Conservation (phyloP, 2,797 vertebrate genomes). For the Fundulus diaphanus region DNA sequence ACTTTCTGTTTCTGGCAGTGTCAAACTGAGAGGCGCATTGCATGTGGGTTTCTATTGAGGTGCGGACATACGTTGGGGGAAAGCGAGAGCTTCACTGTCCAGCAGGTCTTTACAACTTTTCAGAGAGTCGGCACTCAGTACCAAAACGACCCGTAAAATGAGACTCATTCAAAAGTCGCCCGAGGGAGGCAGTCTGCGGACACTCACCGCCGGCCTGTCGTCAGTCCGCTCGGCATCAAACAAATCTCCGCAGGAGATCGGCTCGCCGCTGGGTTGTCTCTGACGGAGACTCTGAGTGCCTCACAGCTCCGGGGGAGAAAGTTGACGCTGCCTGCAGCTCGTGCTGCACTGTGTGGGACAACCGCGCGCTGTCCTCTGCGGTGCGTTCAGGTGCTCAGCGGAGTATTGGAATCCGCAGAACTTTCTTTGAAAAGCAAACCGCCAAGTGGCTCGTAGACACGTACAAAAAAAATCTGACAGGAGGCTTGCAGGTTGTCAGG, state of each 20-base stretch:
- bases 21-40: neutral
- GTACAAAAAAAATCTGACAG: neutral
- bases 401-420: neutral
- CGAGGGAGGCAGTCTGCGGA: neutral
- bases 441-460: neutral
- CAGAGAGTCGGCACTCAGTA: neutral
- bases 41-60: neutral
- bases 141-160: slow-evolving; percentile 5
- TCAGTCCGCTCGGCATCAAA: slow-evolving; percentile 9
- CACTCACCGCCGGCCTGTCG: slow-evolving; percentile 44
- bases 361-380: slow-evolving; percentile 28
- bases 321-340: slow-evolving; percentile 42
- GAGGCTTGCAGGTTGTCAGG: neutral
- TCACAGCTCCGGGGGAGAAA: slow-evolving; percentile 10
- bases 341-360: slow-evolving; percentile 39
- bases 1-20: neutral
- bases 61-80: neutral
- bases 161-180: neutral
- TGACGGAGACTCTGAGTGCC: neutral
- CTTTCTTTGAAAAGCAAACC: neutral
- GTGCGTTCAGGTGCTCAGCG: slow-evolving; percentile 53
- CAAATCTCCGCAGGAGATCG: neutral
- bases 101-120: neutral
- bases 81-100: neutral
- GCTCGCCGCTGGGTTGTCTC: neutral